These are phyloP conservation scores for Novumbra hubbsi DNA, from an alignment of 2,797 vertebrate species.

Conservation along the genomic window DNA sequence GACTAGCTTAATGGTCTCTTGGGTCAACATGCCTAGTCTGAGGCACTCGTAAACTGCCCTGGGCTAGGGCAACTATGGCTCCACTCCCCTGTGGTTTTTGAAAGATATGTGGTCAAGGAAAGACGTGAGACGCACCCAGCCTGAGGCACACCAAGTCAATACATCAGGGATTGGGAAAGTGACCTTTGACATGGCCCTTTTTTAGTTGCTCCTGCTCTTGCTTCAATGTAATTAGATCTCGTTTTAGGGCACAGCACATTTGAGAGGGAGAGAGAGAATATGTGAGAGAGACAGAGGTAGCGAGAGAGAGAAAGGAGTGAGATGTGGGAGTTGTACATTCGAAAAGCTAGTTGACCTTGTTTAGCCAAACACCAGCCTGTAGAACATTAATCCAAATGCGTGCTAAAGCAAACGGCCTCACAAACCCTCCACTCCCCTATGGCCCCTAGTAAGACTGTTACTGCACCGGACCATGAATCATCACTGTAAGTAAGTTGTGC, in stretches of 20 bases:
- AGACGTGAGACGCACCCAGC: neutral
- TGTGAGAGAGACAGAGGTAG: neutral
- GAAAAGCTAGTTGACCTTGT: constrained; percentile 45
- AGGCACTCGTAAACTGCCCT: constrained; percentile 30
- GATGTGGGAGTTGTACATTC: constrained; percentile 42
- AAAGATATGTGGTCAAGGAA: too few relatives aligned
- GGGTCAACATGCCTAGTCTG: constrained; percentile 41
- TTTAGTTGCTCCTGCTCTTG: neutral
- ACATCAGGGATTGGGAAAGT: constrained; percentile 16
- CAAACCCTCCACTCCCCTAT: constrained; percentile 51
- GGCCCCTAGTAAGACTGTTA: constrained; percentile 42
- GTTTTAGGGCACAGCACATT: neutral
- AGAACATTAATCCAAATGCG: constrained; percentile 65
- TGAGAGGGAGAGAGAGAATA: neutral
- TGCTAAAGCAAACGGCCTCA: constrained; percentile 62
- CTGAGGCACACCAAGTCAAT: neutral
- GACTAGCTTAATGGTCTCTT: constrained; percentile 38
- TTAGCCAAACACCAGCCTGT: constrained; percentile 63
- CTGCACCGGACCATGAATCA: constrained; percentile 60
- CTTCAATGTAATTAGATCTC: neutral
- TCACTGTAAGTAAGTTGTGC: constrained; percentile 53
- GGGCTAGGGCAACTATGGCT: constrained; percentile 9
- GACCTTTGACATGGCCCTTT: neutral
- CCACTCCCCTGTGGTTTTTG: neutral
- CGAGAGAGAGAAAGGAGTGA: constrained; percentile 5